Conservation (phyloP, 2,888 invertebrate genomes). For the Ophioninae sp. region DNA sequence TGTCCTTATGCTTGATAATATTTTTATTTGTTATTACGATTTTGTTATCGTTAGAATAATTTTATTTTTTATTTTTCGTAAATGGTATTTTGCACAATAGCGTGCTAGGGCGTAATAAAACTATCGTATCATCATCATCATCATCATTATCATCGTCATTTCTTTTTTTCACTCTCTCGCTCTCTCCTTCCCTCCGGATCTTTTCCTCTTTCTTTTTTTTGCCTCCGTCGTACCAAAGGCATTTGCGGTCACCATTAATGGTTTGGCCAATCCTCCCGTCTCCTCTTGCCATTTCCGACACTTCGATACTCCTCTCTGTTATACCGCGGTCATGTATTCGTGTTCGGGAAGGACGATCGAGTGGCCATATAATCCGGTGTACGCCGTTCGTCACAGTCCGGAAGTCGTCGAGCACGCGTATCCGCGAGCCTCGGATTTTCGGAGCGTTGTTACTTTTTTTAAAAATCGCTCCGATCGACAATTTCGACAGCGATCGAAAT, state of each 20-base stretch:
- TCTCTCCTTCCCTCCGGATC: neutral
- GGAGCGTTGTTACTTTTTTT: constrained; percentile 2
- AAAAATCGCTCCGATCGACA: neutral
- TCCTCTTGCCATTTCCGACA: constrained; percentile 19
- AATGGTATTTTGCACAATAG: too few relatives aligned
- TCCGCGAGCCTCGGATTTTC: neutral
- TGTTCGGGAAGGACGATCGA: constrained; percentile 1
- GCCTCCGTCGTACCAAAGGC: constrained; percentile 18
- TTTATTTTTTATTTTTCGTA: too few relatives aligned
- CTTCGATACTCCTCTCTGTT: constrained; percentile 20
- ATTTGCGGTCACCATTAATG: constrained; percentile 52
- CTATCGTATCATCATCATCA: too few relatives aligned
- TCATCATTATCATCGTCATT: neutral
- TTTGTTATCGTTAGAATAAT: too few relatives aligned
- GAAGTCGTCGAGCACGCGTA: constrained; percentile 14
- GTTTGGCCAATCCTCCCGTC: constrained; percentile 46
- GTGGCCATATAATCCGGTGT: neutral
- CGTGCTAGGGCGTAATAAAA: too few relatives aligned
- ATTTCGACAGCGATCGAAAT: neutral
- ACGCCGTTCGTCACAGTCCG: constrained; percentile 24
- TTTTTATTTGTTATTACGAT: too few relatives aligned
- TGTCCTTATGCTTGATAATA: too few relatives aligned
- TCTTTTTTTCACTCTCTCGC: neutral
- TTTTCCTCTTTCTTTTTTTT: too few relatives aligned
- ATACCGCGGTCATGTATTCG: neutral